Conservation (phyloP, 2,797 vertebrate genomes). For the Lepus oiostolus region DNA sequence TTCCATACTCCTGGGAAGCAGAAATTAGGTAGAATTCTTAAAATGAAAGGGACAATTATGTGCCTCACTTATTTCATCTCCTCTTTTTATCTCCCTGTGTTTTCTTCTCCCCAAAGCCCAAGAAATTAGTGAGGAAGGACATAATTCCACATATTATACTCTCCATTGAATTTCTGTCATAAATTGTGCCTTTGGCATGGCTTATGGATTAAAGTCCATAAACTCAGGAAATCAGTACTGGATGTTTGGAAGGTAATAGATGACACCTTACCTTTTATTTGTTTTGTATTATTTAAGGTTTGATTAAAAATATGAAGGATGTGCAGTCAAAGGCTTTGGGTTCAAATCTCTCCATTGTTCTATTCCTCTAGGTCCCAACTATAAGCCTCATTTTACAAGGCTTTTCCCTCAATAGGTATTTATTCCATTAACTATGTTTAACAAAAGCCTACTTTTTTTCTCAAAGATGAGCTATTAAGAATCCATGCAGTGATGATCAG, state of each 20-base stretch:
- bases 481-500: neutral
- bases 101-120: neutral
- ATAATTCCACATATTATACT: accelerated
- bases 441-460: neutral
- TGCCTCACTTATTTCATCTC: constrained; percentile 56
- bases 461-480: neutral
- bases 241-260: neutral
- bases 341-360: accelerated
- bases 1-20: constrained; percentile 72
- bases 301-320: neutral
- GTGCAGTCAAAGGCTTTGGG: no score
- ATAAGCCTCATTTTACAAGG: accelerated
- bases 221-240: accelerated
- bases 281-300: accelerated
- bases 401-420: neutral
- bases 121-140: neutral
- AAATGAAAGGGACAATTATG: constrained; percentile 78
- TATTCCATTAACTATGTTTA: neutral
- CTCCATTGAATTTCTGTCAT: no score
- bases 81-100: neutral
- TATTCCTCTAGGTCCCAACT: accelerated
- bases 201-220: neutral
- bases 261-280: accelerated
- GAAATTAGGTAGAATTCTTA: constrained; percentile 82
- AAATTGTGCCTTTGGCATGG: neutral